These are phyloP conservation scores for Artibeus lituratus DNA, from an alignment of 2,797 vertebrate genomes.

Conservation along the genomic window DNA sequence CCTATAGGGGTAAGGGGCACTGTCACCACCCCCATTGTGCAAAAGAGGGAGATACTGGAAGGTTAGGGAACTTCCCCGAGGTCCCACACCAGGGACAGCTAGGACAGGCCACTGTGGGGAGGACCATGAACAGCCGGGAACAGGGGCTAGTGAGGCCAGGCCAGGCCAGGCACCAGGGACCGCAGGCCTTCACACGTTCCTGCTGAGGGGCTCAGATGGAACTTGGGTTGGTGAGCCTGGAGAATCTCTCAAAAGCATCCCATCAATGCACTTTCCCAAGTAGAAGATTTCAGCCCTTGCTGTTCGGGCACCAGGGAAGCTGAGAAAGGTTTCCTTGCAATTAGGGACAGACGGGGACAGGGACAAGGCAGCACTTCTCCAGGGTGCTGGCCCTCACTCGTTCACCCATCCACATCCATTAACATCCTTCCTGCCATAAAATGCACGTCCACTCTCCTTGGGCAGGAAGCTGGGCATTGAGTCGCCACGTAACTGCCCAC, in stretches of 20 bases:
- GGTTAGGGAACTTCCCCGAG: background rate
- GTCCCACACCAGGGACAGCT: background rate
- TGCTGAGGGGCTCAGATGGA: background rate
- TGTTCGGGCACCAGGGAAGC: slow-evolving; percentile 48
- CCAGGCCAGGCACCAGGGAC: background rate
- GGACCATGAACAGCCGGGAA: fast-evolving
- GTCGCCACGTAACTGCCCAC: slow-evolving; percentile 23
- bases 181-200: fast-evolving
- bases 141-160: no score
- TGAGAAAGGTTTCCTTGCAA: slow-evolving; percentile 20
- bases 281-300: slow-evolving; percentile 48
- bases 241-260: slow-evolving; percentile 64
- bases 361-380: background rate
- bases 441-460: background rate
- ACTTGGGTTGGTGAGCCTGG: slow-evolving; percentile 54
- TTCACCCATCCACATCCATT: slow-evolving; percentile 36
- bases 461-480: slow-evolving; percentile 42
- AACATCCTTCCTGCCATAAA: slow-evolving; percentile 20
- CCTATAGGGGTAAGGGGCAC: no score
- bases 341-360: background rate
- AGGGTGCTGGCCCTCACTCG: background rate
- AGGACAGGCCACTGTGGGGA: background rate
- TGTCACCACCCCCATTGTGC: fast-evolving
- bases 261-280: slow-evolving; percentile 53
- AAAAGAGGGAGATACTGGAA: background rate